These are phyloP conservation scores for Corythaeola cristata DNA, from an alignment of 2,113 vertebrate species.

Conservation along the genomic window DNA sequence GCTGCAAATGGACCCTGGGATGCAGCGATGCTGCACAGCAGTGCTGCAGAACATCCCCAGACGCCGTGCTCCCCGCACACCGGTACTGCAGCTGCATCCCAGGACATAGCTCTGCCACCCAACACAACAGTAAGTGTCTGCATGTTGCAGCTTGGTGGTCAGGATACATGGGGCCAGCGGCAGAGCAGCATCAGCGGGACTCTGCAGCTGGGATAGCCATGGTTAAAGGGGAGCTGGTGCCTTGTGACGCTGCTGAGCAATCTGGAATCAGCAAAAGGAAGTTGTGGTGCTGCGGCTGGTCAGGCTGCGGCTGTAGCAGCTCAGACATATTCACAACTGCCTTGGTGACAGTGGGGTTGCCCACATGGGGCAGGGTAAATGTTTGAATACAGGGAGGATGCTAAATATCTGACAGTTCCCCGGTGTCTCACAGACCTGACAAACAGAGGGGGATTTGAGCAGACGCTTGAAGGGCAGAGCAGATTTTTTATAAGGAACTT, in stretches of 20 bases:
- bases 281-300: not conserved
- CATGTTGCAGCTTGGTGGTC: not conserved
- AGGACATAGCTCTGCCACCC: not conserved
- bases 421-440: not conserved
- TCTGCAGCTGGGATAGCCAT: not conserved
- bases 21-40: too few species aligned
- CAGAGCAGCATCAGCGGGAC: not conserved
- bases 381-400: not conserved
- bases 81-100: not conserved
- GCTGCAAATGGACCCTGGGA: not conserved
- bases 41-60: not conserved
- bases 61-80: not conserved
- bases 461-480: not conserved
- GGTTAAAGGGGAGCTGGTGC: not conserved
- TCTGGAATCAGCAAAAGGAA: not conserved
- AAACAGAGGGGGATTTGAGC: not conserved
- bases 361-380: not conserved
- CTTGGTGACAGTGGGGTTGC: not conserved
- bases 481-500: constrained; percentile 16
- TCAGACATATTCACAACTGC: not conserved
- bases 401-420: not conserved
- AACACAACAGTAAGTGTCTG: not conserved
- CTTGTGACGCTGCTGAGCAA: not conserved
- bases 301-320: not conserved
- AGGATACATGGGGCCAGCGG: fast-evolving